These are phyloP conservation scores for Neoitamus cyanurus DNA, from an alignment of 2,888 invertebrate genomes.

Conservation along the genomic window DNA sequence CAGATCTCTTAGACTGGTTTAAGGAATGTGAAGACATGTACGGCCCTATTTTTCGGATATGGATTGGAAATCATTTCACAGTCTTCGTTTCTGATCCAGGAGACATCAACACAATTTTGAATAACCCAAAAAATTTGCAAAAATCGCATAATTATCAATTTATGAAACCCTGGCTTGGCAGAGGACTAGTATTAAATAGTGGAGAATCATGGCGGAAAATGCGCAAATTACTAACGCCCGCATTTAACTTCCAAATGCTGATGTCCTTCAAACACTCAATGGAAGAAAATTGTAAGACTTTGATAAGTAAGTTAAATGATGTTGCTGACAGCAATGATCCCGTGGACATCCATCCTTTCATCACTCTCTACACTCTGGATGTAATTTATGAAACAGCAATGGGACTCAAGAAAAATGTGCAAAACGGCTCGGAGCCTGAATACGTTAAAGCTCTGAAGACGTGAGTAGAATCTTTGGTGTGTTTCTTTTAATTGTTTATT, in stretches of 20 bases:
- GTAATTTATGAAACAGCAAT: conserved; percentile 77
- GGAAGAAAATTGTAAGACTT: conserved; percentile 73
- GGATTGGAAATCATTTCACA: conserved; percentile 63
- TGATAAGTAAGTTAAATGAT: conserved; percentile 67
- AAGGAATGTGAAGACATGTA: conserved; percentile 58
- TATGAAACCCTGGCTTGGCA: conserved; percentile 61
- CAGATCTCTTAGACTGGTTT: conserved; percentile 62
- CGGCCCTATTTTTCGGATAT: conserved; percentile 62
- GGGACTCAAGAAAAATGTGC: conserved; percentile 81
- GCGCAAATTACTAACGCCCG: conserved; percentile 80
- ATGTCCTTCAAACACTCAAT: conserved; percentile 79
- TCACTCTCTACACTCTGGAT: conserved; percentile 65
- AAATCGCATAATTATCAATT: conserved; percentile 61
- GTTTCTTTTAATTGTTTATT: not conserved
- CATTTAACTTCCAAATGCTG: conserved; percentile 83
- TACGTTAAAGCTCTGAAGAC: conserved; percentile 78
- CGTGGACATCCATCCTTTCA: conserved; percentile 72
- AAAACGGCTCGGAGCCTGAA: conserved; percentile 73
- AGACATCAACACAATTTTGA: conserved; percentile 59
- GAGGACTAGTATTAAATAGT: conserved; percentile 61
- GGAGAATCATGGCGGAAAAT: conserved; percentile 73
- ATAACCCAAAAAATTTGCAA: conserved; percentile 58
- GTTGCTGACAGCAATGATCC: conserved; percentile 62
- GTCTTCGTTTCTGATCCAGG: conserved; percentile 61
- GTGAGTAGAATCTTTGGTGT: conserved; percentile 64